Evolutionary conservation across 2,888 invertebrate species (phyloP).

Genomic region (Horisme vitalbata): DNA sequence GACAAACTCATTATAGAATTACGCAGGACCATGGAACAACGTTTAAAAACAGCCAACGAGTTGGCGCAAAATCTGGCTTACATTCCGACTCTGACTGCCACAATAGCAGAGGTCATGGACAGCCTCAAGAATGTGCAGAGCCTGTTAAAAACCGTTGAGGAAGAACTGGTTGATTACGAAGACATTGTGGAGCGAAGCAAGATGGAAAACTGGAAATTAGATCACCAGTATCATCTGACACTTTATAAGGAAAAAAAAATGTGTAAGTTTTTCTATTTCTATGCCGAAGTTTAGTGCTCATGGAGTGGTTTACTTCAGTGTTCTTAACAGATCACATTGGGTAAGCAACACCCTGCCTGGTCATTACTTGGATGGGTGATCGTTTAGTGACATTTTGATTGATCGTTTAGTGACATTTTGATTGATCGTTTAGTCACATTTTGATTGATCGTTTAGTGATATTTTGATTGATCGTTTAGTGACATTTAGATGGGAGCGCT

Average conservation of each 20-base stretch:
- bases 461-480: too few relatives aligned
- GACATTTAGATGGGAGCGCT: too few relatives aligned
- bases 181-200: conserved; percentile 87
- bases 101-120: conserved; percentile 77
- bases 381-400: too few relatives aligned
- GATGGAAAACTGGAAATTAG: conserved; percentile 87
- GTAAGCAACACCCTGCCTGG: too few relatives aligned
- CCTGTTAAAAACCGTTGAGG: conserved; percentile 85
- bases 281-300: too few relatives aligned
- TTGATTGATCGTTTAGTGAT: too few relatives aligned
- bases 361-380: too few relatives aligned
- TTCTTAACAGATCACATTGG: too few relatives aligned
- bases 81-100: conserved; percentile 65
- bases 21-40: conserved; percentile 55
- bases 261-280: conserved; percentile 66
- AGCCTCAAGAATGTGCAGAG: conserved; percentile 80
- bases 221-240: conserved; percentile 87
- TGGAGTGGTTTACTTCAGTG: too few relatives aligned
- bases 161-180: conserved; percentile 85
- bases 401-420: too few relatives aligned
- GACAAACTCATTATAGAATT: conserved; percentile 68
- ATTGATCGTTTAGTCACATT: too few relatives aligned
- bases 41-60: conserved; percentile 62
- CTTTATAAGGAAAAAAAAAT: conserved; percentile 88
- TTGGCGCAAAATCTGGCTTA: conserved; percentile 60